Base-by-base conservation (phyloP, 2,797 vertebrate genomes). In the Acanthis flammea region DNA sequence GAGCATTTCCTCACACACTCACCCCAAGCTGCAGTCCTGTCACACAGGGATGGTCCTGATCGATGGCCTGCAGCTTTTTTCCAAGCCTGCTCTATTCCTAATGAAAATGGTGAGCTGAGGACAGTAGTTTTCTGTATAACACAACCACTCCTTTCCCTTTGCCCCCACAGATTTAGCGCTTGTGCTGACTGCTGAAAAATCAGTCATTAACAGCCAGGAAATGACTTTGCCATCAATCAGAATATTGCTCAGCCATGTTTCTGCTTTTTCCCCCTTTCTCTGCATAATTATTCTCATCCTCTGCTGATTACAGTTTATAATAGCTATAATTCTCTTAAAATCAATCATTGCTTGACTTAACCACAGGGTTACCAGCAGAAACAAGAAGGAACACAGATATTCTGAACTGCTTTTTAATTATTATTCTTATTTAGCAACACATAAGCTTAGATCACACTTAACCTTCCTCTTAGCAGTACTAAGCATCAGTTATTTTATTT, bases 221-320 rank as follows among this genome's bases (percentile, higher is more conserved):
- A 97, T 97, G 97, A 97, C 97, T 98, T 97, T 95, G 94, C 92
- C 97, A 98, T 98, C 97, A 97, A 98, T 98, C 97, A 98, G 97
- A 97, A 95, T 96, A 95, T 96, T 97, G 96, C 97, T 97, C 97
- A 97, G 96, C 97, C 96, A 94, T 97, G 94, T 97, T 98, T 96
- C 96, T 97, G 97, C 92, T 96, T 94, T 97, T 39, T 19, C 88
- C 76, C 63, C 65, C 80, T 95, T 94, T 96, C 96, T 92, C 92
- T 85, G 78, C 6, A 37, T 98, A 98, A 98, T 98, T 98, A 98
- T 97, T 97, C 97, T 97, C 97, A 96, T 98, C 97, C 96, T 97
- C 94, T 92, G 73, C 96, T 98, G 97, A 98, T 98, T 98, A 97
- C 96, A 95, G 96, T 97, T 98, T 97, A 97, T 97, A 98, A 98